Conservation (phyloP, 92 coral and sea anemone species). For the Porites lobata region DNA sequence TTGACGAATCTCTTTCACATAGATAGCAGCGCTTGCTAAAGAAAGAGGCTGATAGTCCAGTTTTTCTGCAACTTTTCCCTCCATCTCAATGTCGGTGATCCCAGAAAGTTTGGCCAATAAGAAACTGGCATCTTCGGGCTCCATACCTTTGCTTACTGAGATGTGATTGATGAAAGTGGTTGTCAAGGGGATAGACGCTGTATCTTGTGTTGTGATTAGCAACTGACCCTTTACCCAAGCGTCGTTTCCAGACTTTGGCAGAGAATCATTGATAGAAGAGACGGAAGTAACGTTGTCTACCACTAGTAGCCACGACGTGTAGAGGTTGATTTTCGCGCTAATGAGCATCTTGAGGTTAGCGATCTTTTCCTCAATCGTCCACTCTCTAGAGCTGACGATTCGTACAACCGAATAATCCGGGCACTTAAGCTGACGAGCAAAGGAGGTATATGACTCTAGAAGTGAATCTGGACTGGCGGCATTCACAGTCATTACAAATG, state of each 20-base stretch:
- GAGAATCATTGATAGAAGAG: background rate
- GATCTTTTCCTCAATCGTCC: conserved; percentile 56
- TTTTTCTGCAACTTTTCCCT: background rate
- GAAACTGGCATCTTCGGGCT: background rate
- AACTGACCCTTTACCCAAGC: conserved; percentile 50
- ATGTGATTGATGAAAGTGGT: conserved; percentile 19
- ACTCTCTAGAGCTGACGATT: background rate
- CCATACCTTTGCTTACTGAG: conserved; percentile 52
- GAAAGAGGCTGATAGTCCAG: conserved; percentile 62
- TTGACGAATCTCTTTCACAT: conserved; percentile 10
- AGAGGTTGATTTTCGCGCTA: conserved; percentile 18
- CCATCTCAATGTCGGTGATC: background rate
- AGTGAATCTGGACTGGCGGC: conserved; percentile 46
- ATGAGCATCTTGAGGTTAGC: conserved; percentile 28
- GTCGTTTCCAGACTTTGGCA: conserved; percentile 38
- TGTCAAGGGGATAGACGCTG: conserved; percentile 27
- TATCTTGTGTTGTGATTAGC: conserved; percentile 53
- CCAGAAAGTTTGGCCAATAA: conserved; percentile 2
- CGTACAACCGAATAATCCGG: conserved; percentile 1
- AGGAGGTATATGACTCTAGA: conserved; percentile 55
- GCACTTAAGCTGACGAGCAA: conserved; percentile 45
- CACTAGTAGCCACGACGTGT: conserved; percentile 46
- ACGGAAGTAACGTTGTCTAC: conserved; percentile 49
- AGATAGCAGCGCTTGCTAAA: conserved; percentile 50
- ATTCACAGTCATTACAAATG: conserved; percentile 57